A percentile compares a stretch with the other conserved stretches of the same genome.
Evolutionary conservation across 2,888 invertebrate species (phyloP).

Genomic region (Amaurobius ferox): DNA sequence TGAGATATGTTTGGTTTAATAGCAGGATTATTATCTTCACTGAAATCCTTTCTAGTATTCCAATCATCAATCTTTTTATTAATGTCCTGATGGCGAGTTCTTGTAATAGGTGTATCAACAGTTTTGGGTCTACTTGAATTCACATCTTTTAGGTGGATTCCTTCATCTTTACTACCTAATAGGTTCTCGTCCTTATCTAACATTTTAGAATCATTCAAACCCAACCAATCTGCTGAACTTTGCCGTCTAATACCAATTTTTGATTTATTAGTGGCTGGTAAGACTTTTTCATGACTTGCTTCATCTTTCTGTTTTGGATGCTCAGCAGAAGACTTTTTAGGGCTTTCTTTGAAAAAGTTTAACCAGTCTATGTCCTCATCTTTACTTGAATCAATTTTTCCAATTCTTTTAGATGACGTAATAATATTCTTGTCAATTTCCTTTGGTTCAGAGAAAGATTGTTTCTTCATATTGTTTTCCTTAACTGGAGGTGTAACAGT

Average conservation of each 20-base stretch:
- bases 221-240: slow-evolving; percentile 64
- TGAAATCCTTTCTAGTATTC: not conserved
- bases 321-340: slow-evolving; percentile 30
- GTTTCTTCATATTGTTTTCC: not conserved
- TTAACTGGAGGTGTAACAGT: not conserved
- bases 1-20: not conserved
- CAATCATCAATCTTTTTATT: not conserved
- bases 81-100: not conserved
- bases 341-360: slow-evolving; percentile 50
- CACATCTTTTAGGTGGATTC: not conserved
- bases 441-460: not conserved
- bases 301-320: not conserved
- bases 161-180: not conserved
- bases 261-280: not conserved
- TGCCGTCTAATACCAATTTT: slow-evolving; percentile 23
- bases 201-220: slow-evolving; percentile 45
- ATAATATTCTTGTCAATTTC: not conserved
- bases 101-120: not conserved
- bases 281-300: not conserved
- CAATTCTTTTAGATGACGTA: slow-evolving; percentile 46
- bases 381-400: slow-evolving; percentile 28
- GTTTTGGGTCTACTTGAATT: not conserved
- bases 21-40: not conserved
- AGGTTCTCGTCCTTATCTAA: not conserved
- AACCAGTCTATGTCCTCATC: slow-evolving; percentile 51